Base-by-base conservation (phyloP, 2,113 vertebrate genomes). In the Cynocephalus volans region DNA sequence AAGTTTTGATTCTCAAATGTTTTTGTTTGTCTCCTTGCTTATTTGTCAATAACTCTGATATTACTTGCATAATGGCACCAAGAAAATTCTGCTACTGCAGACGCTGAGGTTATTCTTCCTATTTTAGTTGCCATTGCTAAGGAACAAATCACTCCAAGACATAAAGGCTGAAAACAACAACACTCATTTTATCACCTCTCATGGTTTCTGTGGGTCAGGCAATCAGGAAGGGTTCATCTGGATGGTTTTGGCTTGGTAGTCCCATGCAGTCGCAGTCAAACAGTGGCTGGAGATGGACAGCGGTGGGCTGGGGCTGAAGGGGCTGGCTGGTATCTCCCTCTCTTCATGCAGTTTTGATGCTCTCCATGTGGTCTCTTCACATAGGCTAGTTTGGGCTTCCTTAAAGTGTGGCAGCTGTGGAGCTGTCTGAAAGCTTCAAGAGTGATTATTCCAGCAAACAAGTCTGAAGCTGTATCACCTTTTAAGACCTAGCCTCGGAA, bases 361-460 rank as follows among this genome's bases (percentile, higher is more conserved):
- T 90, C 45, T 88, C 26, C 28, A 8, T 2, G 13, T 93, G 17
- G 17, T 81, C 13, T 65, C 36, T 33, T 90, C n/a, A 1, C 33
- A n/a, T 15, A 65, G 21, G 60, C 23, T 90, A 60, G 31, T 67
- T 77, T 77, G 18, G 41, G 54, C 50, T 73, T 96, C 60, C 72
- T 90, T 21, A 60, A 5, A 92, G 17, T 81, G 14, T 84, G 52
- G 62, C n/a, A 82, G 58, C 6, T 21, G 52, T 18, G 2, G 31
- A 12, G 54, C 9, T 73, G 0, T 94, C 92, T 94, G 62, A 92
- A 87, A 76, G 5, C 19, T 83, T 93, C 41, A 89, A 54, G 23
- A 80, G 2, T 72, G 54, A 67, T 89, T 86, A 62, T 86, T 93
- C 31, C 21, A 94, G n/a, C 69, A 94, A 95, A 60, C 52, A 92